Percentiles rank a stretch among this genome's conserved stretches.
These are phyloP conservation scores for Rhinolophus ferrumequinum DNA, from an alignment of 2,113 vertebrate genomes.

Conservation along the genomic window DNA sequence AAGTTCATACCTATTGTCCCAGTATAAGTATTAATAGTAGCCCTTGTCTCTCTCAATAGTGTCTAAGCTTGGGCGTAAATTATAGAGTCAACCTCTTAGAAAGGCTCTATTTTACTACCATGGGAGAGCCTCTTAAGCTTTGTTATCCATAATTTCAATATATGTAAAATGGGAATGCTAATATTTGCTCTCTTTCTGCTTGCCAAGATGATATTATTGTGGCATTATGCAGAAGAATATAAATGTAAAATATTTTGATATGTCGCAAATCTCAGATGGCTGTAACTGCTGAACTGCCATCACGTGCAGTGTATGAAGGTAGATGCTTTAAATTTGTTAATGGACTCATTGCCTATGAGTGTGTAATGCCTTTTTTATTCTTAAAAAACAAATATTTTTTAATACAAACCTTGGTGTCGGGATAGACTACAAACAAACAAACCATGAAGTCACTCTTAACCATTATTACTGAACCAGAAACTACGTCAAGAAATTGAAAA, in stretches of 20 bases:
- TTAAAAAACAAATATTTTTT: conserved; percentile 61
- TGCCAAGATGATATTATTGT: not conserved
- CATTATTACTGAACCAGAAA: conserved; percentile 68
- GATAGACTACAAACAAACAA: conserved; percentile 65
- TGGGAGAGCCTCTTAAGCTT: not conserved
- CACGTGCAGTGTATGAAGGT: not conserved
- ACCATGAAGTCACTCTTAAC: conserved; percentile 58
- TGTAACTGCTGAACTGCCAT: not conserved
- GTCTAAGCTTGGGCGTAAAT: not conserved
- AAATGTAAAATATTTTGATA: not conserved
- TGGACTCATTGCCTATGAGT: not conserved
- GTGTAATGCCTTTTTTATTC: not conserved
- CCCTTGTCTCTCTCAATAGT: not conserved
- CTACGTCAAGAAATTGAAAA: conserved; percentile 63
- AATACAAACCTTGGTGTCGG: conserved; percentile 59
- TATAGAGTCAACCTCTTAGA: not conserved
- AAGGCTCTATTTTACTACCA: not conserved
- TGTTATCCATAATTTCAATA: not conserved
- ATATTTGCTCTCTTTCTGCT: not conserved
- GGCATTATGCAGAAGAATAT: not conserved
- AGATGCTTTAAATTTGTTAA: not conserved
- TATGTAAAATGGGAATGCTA: not conserved
- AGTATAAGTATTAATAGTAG: not conserved
- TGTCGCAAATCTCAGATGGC: not conserved
- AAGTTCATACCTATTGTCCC: not conserved